A percentile compares a stretch with the other conserved stretches of the same genome.
phyloP scores from a whole-genome alignment of 1,140 invertebrate species.

The Tetramorium alpestre region DNA sequence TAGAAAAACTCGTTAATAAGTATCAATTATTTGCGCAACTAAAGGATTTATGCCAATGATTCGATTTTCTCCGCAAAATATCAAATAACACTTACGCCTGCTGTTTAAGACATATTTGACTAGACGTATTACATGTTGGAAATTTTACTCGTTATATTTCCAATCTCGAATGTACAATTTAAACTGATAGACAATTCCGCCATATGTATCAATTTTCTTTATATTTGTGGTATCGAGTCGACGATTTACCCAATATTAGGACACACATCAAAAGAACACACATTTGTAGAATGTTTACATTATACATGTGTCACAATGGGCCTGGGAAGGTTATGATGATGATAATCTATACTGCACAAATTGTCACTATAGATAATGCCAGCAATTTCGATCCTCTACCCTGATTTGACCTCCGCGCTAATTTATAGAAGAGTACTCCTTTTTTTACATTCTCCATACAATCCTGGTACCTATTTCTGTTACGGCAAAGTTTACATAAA shows the following conservation, averaged over 20 bases:
- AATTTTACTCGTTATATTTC: constrained; percentile 23
- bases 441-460: background rate
- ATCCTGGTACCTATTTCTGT: background rate
- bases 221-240: constrained; percentile 2
- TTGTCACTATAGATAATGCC: constrained; percentile 36
- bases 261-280: constrained; percentile 3
- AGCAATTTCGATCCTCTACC: constrained; percentile 56
- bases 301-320: background rate
- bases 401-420: constrained; percentile 40
- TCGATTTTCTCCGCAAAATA: constrained; percentile 10
- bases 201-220: constrained; percentile 21
- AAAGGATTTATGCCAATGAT: background rate
- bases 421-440: constrained; percentile 58
- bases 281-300: constrained; percentile 28
- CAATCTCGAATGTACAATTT: background rate
- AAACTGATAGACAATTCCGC: constrained; percentile 20
- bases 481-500: background rate
- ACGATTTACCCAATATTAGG: constrained; percentile 4
- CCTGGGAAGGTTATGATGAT: constrained; percentile 42
- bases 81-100: constrained; percentile 5
- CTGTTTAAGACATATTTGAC: constrained; percentile 30
- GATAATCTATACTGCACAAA: constrained; percentile 53
- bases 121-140: constrained; percentile 7
- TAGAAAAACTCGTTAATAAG: background rate
- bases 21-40: background rate